Conservation (phyloP, 2,888 invertebrate species). For the Argyresthia albistria region DNA sequence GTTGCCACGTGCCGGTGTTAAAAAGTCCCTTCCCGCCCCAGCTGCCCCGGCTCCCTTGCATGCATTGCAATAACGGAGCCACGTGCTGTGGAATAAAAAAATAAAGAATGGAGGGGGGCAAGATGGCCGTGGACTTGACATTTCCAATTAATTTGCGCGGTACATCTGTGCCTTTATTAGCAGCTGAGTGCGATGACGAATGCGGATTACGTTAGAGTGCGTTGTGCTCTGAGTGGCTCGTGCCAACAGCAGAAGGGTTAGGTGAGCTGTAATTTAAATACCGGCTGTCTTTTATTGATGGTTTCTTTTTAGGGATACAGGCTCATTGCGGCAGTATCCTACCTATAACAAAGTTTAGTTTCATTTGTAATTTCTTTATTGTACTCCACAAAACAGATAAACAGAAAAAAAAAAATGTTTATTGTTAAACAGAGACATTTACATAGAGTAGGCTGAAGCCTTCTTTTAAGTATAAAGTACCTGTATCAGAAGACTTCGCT, state of each 20-base stretch:
- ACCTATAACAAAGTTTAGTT: no score
- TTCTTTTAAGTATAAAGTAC: no score
- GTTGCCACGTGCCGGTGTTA: slow-evolving; percentile 35
- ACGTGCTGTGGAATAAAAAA: slow-evolving; percentile 56
- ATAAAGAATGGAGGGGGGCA: slow-evolving; percentile 46
- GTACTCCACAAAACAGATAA: no score
- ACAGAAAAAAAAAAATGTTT: no score
- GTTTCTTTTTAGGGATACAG: no score
- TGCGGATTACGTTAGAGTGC: slow-evolving; percentile 10
- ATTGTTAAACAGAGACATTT: no score
- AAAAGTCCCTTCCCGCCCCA: slow-evolving; percentile 43
- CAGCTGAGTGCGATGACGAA: slow-evolving; percentile 63
- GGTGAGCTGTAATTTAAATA: not conserved
- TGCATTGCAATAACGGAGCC: slow-evolving; percentile 35
- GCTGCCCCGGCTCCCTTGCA: slow-evolving; percentile 47
- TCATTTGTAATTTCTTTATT: no score
- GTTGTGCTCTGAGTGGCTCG: not conserved
- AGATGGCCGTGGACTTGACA: slow-evolving; percentile 70
- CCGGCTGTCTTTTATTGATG: not conserved
- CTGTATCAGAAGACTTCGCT: no score
- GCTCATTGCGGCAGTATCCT: no score
- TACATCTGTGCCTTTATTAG: slow-evolving; percentile 63
- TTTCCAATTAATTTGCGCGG: slow-evolving; percentile 71
- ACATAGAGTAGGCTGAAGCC: no score
- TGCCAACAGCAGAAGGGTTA: not conserved